phyloP scores from a whole-genome alignment of 2,888 invertebrate species.

The Drosophila prostipennis region DNA sequence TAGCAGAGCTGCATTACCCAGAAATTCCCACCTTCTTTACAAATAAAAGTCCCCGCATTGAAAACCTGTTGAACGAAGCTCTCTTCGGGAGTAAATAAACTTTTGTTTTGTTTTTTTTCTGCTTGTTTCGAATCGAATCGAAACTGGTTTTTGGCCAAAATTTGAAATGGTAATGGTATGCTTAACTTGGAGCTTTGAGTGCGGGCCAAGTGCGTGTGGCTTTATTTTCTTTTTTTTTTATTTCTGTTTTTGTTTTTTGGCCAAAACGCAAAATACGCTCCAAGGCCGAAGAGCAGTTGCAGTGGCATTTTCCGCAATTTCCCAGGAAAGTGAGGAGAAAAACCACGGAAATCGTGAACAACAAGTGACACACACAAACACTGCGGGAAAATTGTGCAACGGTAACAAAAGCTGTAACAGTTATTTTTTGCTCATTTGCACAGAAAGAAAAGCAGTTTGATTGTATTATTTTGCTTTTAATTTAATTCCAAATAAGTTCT shows the following conservation, averaged over 20 bases:
- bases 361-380: conserved; percentile 41
- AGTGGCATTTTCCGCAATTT: conserved; percentile 30
- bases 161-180: conserved; percentile 40
- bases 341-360: conserved; percentile 52
- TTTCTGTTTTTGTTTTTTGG: background rate
- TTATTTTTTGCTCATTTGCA: conserved; percentile 33
- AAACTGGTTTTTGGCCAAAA: conserved; percentile 64
- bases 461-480: background rate
- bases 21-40: conserved; percentile 50
- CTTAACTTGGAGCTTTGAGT: conserved; percentile 53
- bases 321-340: conserved; percentile 38
- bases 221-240: background rate
- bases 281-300: conserved; percentile 60
- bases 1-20: conserved; percentile 30
- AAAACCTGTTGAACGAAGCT: conserved; percentile 69
- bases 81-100: conserved; percentile 41
- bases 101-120: conserved; percentile 35
- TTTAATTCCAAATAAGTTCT: background rate
- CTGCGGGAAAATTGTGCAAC: conserved; percentile 49
- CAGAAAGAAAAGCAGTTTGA: conserved; percentile 2
- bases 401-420: conserved; percentile 55
- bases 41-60: conserved; percentile 32
- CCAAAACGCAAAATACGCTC: conserved; percentile 22
- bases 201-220: conserved; percentile 42
- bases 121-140: conserved; percentile 29